These are phyloP conservation scores for Siphonodentalium dalli DNA, from an alignment of 2,888 invertebrate genomes.

Conservation along the genomic window DNA sequence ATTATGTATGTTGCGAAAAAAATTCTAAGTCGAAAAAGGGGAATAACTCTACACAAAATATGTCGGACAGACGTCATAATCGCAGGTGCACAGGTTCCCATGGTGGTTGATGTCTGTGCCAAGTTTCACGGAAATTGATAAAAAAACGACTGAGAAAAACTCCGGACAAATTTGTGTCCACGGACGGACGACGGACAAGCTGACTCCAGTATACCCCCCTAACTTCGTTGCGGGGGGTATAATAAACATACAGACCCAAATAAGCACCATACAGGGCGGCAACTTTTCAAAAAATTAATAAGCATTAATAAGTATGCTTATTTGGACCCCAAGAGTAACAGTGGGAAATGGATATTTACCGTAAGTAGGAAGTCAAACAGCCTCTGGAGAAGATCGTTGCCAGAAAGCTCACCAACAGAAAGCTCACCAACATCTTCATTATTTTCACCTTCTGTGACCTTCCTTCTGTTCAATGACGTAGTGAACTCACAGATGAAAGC, in stretches of 20 bases:
- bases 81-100: too few species aligned
- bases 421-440: constrained; percentile 25
- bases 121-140: too few species aligned
- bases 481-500: constrained; percentile 78
- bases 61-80: too few species aligned
- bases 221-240: too few species aligned
- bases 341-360: constrained; percentile 64
- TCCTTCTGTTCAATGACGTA: constrained; percentile 66
- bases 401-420: constrained; percentile 65
- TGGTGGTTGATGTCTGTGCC: too few species aligned
- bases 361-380: constrained; percentile 73
- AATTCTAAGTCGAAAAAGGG: too few species aligned
- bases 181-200: too few species aligned
- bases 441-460: constrained; percentile 14
- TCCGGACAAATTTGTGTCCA: too few species aligned
- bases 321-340: background rate
- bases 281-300: background rate
- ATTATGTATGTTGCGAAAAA: too few species aligned
- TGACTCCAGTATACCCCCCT: too few species aligned
- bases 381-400: constrained; percentile 69
- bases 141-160: too few species aligned
- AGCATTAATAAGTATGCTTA: background rate
- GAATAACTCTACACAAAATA: too few species aligned
- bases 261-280: background rate
- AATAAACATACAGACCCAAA: background rate